These are phyloP conservation scores for Paraplagusia blochii DNA, from an alignment of 2,113 vertebrate genomes.

Conservation along the genomic window DNA sequence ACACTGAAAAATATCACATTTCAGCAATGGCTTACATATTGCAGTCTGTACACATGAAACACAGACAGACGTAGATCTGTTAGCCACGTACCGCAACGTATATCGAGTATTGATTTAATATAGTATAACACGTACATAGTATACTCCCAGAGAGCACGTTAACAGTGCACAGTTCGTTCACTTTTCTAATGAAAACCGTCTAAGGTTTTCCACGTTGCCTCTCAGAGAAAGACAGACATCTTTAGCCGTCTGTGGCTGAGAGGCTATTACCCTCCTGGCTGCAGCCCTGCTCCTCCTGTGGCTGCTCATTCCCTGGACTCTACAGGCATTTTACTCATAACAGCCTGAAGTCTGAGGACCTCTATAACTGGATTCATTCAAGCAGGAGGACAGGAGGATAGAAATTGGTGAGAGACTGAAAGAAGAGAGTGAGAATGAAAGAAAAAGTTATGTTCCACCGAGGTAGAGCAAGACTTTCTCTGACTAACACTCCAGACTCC, in stretches of 20 bases:
- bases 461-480: conserved; percentile 32
- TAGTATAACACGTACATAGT: no score
- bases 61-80: no score
- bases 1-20: no score
- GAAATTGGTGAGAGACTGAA: not conserved
- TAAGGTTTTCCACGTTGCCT: conserved; percentile 22
- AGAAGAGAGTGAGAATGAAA: not conserved
- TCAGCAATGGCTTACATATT: no score
- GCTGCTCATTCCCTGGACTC: conserved; percentile 29
- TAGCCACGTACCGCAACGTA: no score
- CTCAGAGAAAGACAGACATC: conserved; percentile 34
- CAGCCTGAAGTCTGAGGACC: conserved; percentile 17
- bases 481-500: conserved; percentile 26
- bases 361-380: conserved; percentile 46
- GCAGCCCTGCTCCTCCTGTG: conserved; percentile 21
- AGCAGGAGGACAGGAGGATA: conserved; percentile 1
- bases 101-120: no score
- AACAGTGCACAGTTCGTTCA: not conserved
- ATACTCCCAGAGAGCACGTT: no score
- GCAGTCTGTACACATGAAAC: no score
- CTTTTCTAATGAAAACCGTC: conserved; percentile 4
- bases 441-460: conserved; percentile 36
- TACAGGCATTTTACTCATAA: conserved; percentile 13
- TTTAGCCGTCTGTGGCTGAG: conserved; percentile 55
- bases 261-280: conserved; percentile 56